Evolutionary conservation across 2,797 vertebrate species (phyloP), one percentile per base, ranked within the genome.

Genomic region (Holocentrus rufus): DNA sequence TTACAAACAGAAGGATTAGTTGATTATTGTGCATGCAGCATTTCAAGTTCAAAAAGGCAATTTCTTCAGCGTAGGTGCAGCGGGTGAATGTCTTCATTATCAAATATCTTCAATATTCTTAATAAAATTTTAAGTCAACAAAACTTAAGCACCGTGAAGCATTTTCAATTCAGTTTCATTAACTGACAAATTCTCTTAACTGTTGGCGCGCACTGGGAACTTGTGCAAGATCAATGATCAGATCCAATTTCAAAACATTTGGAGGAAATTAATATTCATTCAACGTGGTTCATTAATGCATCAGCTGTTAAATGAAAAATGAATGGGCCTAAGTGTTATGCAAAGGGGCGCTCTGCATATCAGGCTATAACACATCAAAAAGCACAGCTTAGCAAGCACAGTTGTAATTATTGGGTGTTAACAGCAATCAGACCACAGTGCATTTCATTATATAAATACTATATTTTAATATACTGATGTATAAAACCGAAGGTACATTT

Each of bases 221-320:
- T 76, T 74, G 72, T 75, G 69, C 76, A 56, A 42, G 72, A 76
- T 71, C 76, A 85, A 46, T 82, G 76, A 80, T 83, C 67, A 76
- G 23, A 67, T 81, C 53, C 34, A 60, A 77, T 75, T 83, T 68
- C 17, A 74, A 70, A 84, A 87, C 72, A 71, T 69, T 80, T 59
- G 62, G 44, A 20, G 20, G 27, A 62, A 68, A 77, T 86, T 31
- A 78, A 78, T 81, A 83, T 77, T 81, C 6, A 70, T 67, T 34
- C 47, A 11, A 54, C 31, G 54, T 5, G 47, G 56, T 22, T 71
- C 72, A 80, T 80, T 74, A 81, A 72, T 57, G 57, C 44, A 25
- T 72, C 74, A 69, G 59, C 62, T 70, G 62, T 69, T 77, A 25
- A 57, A 65, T 65, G 36, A 59, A 46, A 20, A 50, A 50, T 20